These are phyloP conservation scores for Istiophorus platypterus DNA, from an alignment of 2,113 vertebrate genomes.

Conservation along the genomic window DNA sequence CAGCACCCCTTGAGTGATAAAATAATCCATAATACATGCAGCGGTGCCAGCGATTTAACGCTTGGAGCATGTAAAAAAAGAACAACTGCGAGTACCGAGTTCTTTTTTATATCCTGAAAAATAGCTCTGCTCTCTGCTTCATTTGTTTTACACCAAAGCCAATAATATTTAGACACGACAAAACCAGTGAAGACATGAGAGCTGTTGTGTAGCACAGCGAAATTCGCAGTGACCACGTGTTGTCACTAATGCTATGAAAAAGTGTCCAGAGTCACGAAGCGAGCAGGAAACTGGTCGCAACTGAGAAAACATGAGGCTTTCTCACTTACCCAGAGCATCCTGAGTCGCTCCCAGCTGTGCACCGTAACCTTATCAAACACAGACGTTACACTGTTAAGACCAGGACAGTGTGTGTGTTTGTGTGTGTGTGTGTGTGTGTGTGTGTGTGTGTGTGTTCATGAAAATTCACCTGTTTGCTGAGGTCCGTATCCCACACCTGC, in stretches of 20 bases:
- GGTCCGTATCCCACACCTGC: slow-evolving; percentile 60
- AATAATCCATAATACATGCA: slow-evolving; percentile 52
- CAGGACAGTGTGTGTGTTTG: not conserved
- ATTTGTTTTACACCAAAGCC: not conserved
- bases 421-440: not conserved
- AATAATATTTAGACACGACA: not conserved
- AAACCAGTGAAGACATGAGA: not conserved
- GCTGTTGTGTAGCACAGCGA: not conserved
- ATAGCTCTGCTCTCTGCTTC: not conserved
- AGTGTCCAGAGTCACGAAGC: too few species aligned
- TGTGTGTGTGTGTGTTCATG: not conserved
- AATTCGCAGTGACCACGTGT: not conserved
- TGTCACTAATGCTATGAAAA: not conserved
- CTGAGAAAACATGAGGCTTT: not conserved
- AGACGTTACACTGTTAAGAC: slow-evolving; percentile 1
- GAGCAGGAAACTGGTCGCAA: not conserved
- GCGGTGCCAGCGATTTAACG: not conserved
- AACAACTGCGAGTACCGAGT: not conserved
- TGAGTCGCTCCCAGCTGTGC: slow-evolving; percentile 64
- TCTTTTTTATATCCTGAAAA: not conserved
- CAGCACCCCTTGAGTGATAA: not conserved
- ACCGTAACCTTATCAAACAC: slow-evolving; percentile 66
- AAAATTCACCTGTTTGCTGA: slow-evolving; percentile 72
- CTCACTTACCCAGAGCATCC: slow-evolving; percentile 67
- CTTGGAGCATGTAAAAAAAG: slow-evolving; percentile 2